Conservation (phyloP, 1,140 invertebrate species). For the Meloidogyne floridensis region DNA sequence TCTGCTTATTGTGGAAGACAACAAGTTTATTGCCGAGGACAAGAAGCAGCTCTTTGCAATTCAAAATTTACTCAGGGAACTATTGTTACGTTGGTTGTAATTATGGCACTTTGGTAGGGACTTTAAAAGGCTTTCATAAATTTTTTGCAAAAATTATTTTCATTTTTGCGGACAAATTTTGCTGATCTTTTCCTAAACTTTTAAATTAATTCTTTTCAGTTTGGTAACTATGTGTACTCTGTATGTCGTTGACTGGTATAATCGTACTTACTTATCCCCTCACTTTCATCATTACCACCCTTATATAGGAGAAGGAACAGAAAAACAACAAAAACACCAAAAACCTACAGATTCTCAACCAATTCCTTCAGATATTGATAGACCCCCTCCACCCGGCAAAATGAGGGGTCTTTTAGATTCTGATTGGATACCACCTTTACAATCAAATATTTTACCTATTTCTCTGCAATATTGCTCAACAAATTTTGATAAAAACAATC, state of each 20-base stretch:
- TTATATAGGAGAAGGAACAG: not conserved
- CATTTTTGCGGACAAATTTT: not conserved
- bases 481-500: not conserved
- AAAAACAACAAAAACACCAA: conserved; percentile 20
- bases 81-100: conserved; percentile 47
- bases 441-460: conserved; percentile 7
- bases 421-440: conserved; percentile 16
- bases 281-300: conserved; percentile 21
- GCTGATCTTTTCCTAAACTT: not conserved
- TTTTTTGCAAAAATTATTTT: not conserved
- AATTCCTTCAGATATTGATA: not conserved
- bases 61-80: conserved; percentile 52
- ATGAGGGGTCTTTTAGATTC: conserved; percentile 18
- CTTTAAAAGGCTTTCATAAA: not conserved
- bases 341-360: conserved; percentile 3
- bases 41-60: conserved; percentile 42
- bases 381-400: conserved; percentile 7
- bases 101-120: conserved; percentile 51
- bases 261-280: conserved; percentile 54
- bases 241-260: conserved; percentile 62
- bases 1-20: conserved; percentile 34
- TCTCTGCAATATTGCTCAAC: not conserved
- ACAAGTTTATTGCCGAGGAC: conserved; percentile 21
- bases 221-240: conserved; percentile 49
- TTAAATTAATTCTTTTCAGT: conserved; percentile 16